phyloP scores from a whole-genome alignment of 2,888 invertebrate genomes.

The Periphyllus acericola region DNA sequence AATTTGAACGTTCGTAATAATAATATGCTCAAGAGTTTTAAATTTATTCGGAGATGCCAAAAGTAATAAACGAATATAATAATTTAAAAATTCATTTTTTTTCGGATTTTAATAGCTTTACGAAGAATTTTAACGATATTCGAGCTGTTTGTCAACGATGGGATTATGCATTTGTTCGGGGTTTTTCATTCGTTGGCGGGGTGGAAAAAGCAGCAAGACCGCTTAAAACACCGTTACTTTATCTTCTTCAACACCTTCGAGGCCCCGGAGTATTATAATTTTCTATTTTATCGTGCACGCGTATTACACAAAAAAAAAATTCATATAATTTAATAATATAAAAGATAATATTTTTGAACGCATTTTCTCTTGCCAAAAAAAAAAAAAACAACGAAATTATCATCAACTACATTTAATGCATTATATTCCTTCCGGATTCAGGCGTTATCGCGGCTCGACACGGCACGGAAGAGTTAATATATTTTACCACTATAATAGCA shows the following conservation, averaged over 20 bases:
- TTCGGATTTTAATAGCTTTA: conserved; percentile 19
- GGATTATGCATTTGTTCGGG: background rate
- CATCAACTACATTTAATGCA: background rate
- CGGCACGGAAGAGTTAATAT: background rate
- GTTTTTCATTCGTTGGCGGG: background rate
- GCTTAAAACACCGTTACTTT: conserved; percentile 19
- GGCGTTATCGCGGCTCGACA: background rate
- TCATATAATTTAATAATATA: background rate
- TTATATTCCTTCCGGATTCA: background rate
- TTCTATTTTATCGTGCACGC: conserved; percentile 10
- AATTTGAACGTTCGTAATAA: background rate
- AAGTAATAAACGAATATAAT: conserved; percentile 27
- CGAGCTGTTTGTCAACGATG: conserved; percentile 11
- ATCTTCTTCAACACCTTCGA: conserved; percentile 25
- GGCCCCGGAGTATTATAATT: background rate
- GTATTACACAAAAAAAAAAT: background rate
- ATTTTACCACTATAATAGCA: background rate
- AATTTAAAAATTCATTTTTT: conserved; percentile 14
- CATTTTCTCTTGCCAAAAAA: background rate
- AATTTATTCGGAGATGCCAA: conserved; percentile 37
- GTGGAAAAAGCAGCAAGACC: background rate
- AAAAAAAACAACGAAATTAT: background rate
- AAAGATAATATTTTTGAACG: background rate
- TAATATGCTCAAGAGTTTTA: conserved; percentile 15
- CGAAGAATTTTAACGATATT: conserved; percentile 3